phyloP scores from a whole-genome alignment of 2,797 vertebrate species.

The Paedocypris micromegethes region DNA sequence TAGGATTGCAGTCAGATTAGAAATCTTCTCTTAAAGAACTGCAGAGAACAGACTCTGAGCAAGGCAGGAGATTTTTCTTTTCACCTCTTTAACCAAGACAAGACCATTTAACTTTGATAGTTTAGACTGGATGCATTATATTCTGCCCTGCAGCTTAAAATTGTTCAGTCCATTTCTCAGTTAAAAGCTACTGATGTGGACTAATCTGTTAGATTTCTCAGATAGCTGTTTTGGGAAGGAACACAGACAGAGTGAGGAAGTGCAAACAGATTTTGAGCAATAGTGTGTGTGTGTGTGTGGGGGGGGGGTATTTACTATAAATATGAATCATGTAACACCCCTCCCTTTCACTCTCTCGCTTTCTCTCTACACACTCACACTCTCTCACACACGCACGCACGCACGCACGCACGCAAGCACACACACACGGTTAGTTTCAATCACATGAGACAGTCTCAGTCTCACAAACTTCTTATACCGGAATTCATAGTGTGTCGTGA shows the following conservation, averaged over 20 bases:
- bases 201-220: not conserved
- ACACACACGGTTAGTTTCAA: too few species aligned
- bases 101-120: conserved; percentile 26
- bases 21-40: not conserved
- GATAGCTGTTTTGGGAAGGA: conserved; percentile 12
- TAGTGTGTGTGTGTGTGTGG: too few species aligned
- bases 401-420: conserved; percentile 2
- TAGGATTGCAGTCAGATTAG: not conserved
- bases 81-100: conserved; percentile 42
- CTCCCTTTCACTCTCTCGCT: not conserved
- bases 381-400: conserved; percentile 11
- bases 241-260: not conserved
- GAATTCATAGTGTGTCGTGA: too few species aligned
- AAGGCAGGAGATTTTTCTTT: conserved; percentile 45
- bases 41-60: not conserved
- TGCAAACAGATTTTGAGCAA: not conserved
- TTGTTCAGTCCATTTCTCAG: conserved; percentile 8
- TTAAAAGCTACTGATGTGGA: not conserved
- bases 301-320: too few species aligned
- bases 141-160: not conserved
- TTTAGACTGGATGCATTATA: conserved; percentile 10
- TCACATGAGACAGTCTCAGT: too few species aligned
- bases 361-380: not conserved
- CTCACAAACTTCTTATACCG: too few species aligned
- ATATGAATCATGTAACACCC: not conserved